Conservation (phyloP, 2,888 invertebrate species). For the Rhabditoides inermis region DNA sequence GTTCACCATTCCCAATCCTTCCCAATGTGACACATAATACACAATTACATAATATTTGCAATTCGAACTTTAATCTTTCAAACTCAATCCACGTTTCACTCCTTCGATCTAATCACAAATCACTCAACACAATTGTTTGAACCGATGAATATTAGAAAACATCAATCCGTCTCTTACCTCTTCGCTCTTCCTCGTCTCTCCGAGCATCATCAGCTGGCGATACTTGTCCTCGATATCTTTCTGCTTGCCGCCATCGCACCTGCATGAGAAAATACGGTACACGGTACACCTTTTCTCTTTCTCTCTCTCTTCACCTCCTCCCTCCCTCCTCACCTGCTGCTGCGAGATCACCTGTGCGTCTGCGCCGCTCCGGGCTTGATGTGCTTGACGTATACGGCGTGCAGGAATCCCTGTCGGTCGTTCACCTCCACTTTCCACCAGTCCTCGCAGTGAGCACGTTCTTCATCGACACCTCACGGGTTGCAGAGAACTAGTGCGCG, state of each 20-base stretch:
- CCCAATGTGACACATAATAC: no score
- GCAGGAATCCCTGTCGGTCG: slow-evolving; percentile 51
- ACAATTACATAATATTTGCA: no score
- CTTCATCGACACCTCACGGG: slow-evolving; percentile 98
- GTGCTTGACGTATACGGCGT: slow-evolving; percentile 95
- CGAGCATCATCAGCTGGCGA: slow-evolving; percentile 57
- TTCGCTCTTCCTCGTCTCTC: slow-evolving; percentile 44
- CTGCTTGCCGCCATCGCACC: slow-evolving; percentile 68
- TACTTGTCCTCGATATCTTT: slow-evolving; percentile 78
- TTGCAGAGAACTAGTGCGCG: slow-evolving; percentile 91
- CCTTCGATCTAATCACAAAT: no score
- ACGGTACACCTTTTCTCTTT: slow-evolving; percentile 5
- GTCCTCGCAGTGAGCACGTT: slow-evolving; percentile 97
- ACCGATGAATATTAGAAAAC: background rate
- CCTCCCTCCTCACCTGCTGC: slow-evolving; percentile 18
- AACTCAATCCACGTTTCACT: no score
- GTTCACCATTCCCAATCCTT: no score
- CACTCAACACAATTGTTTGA: no score
- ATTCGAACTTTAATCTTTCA: no score
- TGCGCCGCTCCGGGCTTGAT: slow-evolving; percentile 73
- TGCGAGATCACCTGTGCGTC: slow-evolving; percentile 62
- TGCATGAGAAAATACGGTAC: slow-evolving; percentile 2
- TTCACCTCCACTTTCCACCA: slow-evolving; percentile 81
- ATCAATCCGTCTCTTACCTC: slow-evolving; percentile 67
- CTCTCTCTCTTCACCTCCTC: no score